These are phyloP conservation scores for Rhodinocichla rosea DNA, from an alignment of 2,113 vertebrate species.

Conservation along the genomic window DNA sequence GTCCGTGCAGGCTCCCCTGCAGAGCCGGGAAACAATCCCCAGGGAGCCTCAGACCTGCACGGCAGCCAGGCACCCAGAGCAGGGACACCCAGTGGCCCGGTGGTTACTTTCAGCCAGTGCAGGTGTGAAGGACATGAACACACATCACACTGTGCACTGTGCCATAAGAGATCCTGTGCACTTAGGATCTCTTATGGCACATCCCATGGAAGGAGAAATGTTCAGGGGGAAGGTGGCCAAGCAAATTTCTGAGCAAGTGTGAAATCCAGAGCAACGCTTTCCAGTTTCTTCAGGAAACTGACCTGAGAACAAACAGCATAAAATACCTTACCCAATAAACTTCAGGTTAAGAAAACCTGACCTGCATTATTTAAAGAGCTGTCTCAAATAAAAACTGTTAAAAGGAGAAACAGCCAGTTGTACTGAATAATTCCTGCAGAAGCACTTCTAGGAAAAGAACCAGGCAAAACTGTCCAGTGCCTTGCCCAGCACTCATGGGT, in stretches of 20 bases:
- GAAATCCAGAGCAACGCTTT: background rate
- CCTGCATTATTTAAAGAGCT: background rate
- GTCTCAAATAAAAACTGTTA: background rate
- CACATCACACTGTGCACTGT: too few relatives aligned
- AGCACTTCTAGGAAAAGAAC: background rate
- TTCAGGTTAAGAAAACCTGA: background rate
- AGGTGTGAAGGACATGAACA: rapidly evolving
- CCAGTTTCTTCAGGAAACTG: background rate
- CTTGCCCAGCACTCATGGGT: background rate
- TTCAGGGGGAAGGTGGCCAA: background rate
- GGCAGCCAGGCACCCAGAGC: rapidly evolving
- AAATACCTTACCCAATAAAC: background rate
- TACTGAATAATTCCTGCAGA: background rate
- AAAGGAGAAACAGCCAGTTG: background rate
- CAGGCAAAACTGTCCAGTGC: background rate
- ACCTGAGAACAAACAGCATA: background rate
- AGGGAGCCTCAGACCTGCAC: background rate
- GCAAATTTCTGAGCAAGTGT: background rate
- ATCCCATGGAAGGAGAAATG: rapidly evolving
- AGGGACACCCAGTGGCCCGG: background rate
- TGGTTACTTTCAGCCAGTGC: background rate
- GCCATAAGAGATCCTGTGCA: too few relatives aligned
- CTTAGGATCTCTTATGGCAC: background rate
- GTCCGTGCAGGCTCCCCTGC: background rate
- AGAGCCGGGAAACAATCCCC: background rate